Conservation (phyloP, 2,797 vertebrate genomes). For the Buphagus erythrorhynchus region DNA sequence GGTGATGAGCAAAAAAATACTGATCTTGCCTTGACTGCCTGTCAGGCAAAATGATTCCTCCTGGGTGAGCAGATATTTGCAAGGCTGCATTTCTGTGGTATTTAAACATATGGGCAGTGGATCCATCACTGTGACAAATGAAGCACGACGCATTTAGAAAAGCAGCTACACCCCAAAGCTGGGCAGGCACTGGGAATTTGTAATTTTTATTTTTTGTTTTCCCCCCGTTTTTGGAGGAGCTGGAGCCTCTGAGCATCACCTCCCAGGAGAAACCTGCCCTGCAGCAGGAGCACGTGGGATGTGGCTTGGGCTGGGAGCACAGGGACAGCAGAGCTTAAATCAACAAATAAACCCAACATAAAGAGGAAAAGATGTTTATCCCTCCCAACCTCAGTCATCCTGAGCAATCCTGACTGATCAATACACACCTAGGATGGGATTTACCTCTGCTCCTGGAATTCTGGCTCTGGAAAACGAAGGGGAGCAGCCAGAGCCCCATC, state of each 20-base stretch:
- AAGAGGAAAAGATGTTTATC: not conserved
- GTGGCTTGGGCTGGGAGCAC: not conserved
- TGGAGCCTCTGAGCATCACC: not conserved
- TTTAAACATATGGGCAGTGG: not conserved
- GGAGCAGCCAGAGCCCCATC: not conserved
- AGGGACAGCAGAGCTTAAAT: not conserved
- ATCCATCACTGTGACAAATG: not conserved
- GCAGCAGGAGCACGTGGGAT: accelerated
- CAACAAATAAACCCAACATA: not conserved
- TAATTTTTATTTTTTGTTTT: not conserved
- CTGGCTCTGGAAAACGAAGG: not conserved
- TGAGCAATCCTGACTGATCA: not conserved
- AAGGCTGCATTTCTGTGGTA: not conserved
- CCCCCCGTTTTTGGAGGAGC: not conserved
- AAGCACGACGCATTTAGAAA: not conserved
- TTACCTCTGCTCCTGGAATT: not conserved
- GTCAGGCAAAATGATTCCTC: conserved; percentile 16
- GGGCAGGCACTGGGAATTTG: not conserved
- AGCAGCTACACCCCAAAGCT: not conserved
- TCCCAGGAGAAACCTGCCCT: not conserved
- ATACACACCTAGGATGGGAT: not conserved
- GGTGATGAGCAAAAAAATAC: not conserved
- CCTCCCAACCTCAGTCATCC: not conserved
- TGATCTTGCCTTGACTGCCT: conserved; percentile 2
- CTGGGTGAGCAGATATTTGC: not conserved